These are phyloP conservation scores for Hydriomena furcata DNA, from an alignment of 2,888 invertebrate genomes.

Conservation along the genomic window DNA sequence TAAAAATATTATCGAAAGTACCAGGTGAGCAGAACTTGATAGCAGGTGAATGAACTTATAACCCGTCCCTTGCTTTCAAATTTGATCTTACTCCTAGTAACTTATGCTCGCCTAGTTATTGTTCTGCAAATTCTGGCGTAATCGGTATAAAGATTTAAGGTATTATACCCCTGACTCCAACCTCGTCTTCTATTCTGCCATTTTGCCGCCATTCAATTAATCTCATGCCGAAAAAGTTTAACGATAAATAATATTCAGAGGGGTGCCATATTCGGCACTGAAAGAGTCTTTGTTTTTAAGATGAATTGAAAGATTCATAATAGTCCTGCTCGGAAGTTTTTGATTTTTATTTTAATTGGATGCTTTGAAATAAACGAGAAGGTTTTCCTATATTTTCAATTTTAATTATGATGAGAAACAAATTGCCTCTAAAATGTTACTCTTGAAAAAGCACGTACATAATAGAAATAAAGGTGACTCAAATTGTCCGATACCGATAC, in stretches of 20 bases:
- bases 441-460: background rate
- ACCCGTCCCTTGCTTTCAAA: too few relatives aligned
- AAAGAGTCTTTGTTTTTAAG: slow-evolving; percentile 61
- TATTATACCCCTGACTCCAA: slow-evolving; percentile 26
- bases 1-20: too few relatives aligned
- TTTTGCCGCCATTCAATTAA: slow-evolving; percentile 62
- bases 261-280: slow-evolving; percentile 49
- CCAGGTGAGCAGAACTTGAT: too few relatives aligned
- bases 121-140: too few relatives aligned
- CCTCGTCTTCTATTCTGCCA: slow-evolving; percentile 32
- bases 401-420: slow-evolving; percentile 21
- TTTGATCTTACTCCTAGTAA: too few relatives aligned
- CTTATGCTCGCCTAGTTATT: too few relatives aligned
- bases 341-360: slow-evolving; percentile 31
- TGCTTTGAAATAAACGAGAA: slow-evolving; percentile 6
- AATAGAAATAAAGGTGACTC: background rate
- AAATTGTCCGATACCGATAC: too few relatives aligned
- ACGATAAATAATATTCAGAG: slow-evolving; percentile 65
- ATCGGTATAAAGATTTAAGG: too few relatives aligned
- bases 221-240: slow-evolving; percentile 55
- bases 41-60: too few relatives aligned
- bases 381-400: slow-evolving; percentile 16
- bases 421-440: slow-evolving; percentile 2
- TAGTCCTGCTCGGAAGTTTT: slow-evolving; percentile 28
- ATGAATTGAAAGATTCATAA: slow-evolving; percentile 48